Evolutionary conservation across 2,888 invertebrate genomes (phyloP).

Genomic region (Ennomos fuscantarius): DNA sequence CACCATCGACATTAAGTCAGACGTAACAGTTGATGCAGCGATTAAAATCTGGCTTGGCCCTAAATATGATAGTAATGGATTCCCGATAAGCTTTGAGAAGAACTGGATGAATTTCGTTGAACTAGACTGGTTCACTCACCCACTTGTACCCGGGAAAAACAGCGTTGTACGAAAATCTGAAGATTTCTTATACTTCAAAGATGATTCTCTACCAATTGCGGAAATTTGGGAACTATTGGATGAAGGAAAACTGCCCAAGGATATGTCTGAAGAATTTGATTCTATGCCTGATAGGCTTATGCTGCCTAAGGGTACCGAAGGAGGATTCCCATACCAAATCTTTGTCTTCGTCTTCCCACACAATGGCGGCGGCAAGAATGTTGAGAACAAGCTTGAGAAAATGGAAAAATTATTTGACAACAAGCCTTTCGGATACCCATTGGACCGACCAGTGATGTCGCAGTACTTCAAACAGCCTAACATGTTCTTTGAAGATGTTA

Average conservation of each 20-base stretch:
- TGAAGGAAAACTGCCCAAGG: constrained; percentile 80
- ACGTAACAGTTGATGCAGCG: constrained; percentile 83
- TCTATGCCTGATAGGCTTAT: constrained; percentile 89
- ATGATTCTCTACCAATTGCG: constrained; percentile 86
- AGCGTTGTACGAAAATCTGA: constrained; percentile 87
- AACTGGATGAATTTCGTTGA: constrained; percentile 86
- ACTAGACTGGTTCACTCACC: constrained; percentile 85
- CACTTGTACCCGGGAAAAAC: constrained; percentile 87
- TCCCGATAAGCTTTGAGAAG: constrained; percentile 79
- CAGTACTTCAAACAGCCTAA: constrained; percentile 82
- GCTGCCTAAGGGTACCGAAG: constrained; percentile 89
- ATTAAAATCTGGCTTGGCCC: constrained; percentile 89
- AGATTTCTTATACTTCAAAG: constrained; percentile 86
- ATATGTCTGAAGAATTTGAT: constrained; percentile 82
- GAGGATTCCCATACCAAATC: constrained; percentile 88
- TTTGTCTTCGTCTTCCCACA: constrained; percentile 87
- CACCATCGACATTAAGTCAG: constrained; percentile 85
- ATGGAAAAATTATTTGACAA: constrained; percentile 63
- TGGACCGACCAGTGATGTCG: constrained; percentile 78
- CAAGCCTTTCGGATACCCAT: constrained; percentile 84
- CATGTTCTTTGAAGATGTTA: constrained; percentile 85
- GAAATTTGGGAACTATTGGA: constrained; percentile 85
- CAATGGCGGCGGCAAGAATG: constrained; percentile 65
- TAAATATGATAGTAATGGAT: constrained; percentile 86
- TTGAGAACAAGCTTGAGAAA: constrained; percentile 33